Evolutionary conservation across 2,797 vertebrate genomes (phyloP), one percentile per base, ranked within the genome.

Genomic region (Ataeniobius toweri): DNA sequence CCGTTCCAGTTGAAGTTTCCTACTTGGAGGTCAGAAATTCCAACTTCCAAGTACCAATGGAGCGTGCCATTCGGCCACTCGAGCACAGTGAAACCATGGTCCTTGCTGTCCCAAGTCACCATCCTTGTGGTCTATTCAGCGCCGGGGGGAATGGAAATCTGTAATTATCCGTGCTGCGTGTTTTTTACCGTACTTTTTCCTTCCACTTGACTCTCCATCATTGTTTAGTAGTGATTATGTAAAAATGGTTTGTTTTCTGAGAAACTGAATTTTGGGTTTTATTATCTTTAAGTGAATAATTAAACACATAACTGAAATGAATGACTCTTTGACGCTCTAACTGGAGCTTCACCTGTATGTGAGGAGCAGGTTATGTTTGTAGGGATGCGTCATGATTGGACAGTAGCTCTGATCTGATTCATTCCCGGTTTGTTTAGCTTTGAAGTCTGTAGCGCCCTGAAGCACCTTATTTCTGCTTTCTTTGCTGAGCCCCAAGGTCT

Each of bases 401-500:
- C 5, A 22, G 51, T 1, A 5, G 20, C 51, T 22, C 22, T 24
- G 53, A 18, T 3, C 68, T 77, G 81, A 85, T 85, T 70, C 67
- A 6, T 41, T 67, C 53, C 53, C 53, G 6, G 53, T 41, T 53
- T 14, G 48, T 39, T 50, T 13, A 53, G 26, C 28, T 71, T 5
- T 55, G 10, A 36, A 36, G 36, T 36, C 4, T 36, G 4, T 36
- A 36, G 36, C 36, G 36, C 44, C 44, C 51, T 53, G 16, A 53
- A 22, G 5, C 22, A 26, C 56, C 39, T n/a, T 16, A 69, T 69
- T 26, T 26, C 41, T 46, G 67, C 67, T 46, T 73, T 72, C 77
- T 80, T 44, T 77, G 89, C 88, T 83, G 39, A 85, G 79, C 67
- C 65, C 14, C 75, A 75, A 61, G 63, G 44, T 76, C 89, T 86